Evolutionary conservation across 2,113 vertebrate genomes (phyloP).

Genomic region (Sylvietta virens): DNA sequence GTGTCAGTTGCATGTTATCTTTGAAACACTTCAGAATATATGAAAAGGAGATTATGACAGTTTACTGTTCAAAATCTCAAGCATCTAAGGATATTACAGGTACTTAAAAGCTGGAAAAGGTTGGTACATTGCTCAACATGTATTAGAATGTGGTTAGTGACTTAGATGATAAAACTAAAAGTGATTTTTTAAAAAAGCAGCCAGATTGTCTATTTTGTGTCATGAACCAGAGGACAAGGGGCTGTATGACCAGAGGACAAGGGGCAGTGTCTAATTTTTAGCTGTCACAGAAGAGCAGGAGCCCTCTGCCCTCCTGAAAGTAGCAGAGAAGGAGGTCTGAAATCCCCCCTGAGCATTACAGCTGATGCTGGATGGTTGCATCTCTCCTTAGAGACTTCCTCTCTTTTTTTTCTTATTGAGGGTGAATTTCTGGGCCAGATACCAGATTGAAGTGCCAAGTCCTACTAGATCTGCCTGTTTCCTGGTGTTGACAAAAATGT

Average conservation of each 20-base stretch:
- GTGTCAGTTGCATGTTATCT: not conserved
- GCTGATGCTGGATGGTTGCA: not conserved
- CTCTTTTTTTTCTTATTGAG: not conserved
- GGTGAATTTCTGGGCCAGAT: not conserved
- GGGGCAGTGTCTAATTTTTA: not conserved
- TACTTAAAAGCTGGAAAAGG: not conserved
- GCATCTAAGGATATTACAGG: not conserved
- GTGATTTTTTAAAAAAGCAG: not conserved
- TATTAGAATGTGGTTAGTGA: not conserved
- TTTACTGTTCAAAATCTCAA: not conserved
- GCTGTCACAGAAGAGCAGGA: not conserved
- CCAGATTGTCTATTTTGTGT: not conserved
- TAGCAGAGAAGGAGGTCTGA: not conserved
- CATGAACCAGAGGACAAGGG: not conserved
- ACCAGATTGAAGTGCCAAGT: not conserved
- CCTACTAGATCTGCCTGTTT: not conserved
- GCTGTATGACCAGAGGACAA: not conserved
- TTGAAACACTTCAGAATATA: not conserved
- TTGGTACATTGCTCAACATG: not conserved
- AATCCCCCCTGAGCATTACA: not conserved
- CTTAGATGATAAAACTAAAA: not conserved
- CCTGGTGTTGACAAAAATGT: not conserved
- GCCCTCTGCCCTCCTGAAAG: not conserved
- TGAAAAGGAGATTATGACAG: not conserved
- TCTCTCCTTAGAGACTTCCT: not conserved